phyloP scores from a whole-genome alignment of 2,888 invertebrate genomes.

The Meganola albula region DNA sequence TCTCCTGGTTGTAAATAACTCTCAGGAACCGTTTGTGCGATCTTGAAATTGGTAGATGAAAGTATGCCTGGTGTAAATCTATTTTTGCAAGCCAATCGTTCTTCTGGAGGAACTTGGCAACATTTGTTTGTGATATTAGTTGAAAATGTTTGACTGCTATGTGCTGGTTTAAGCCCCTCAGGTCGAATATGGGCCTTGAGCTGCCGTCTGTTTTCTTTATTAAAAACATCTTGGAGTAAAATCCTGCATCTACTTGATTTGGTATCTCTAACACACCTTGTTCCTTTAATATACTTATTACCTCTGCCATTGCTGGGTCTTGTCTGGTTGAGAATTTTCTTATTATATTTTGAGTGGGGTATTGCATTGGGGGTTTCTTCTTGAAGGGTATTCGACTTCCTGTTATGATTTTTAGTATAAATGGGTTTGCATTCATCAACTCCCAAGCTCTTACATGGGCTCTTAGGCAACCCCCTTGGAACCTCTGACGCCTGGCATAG shows the following conservation, averaged over 20 bases:
- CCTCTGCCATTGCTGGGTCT: neutral
- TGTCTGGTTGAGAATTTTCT: neutral
- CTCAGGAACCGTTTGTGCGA: constrained; percentile 19
- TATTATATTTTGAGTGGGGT: neutral
- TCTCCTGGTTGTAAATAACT: neutral
- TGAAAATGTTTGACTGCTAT: too few relatives aligned
- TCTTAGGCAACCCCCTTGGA: neutral
- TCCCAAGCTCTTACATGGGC: neutral
- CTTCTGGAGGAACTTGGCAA: constrained; percentile 13
- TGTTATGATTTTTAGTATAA: neutral
- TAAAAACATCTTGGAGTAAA: constrained; percentile 10
- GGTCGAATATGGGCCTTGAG: constrained; percentile 2
- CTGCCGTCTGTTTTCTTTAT: constrained; percentile 12
- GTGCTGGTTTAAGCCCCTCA: too few relatives aligned
- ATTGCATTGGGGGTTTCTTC: neutral
- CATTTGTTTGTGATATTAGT: constrained; percentile 6
- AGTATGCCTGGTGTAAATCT: constrained; percentile 20
- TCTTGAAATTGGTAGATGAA: constrained; percentile 1
- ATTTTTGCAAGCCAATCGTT: constrained; percentile 12
- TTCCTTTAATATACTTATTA: neutral
- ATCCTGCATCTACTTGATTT: neutral
- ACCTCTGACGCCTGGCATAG: neutral
- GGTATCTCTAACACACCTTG: neutral
- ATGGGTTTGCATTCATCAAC: neutral
- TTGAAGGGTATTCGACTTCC: neutral